A percentile compares a stretch with the other conserved stretches of the same genome.
These are phyloP conservation scores for Orgyia antiqua DNA, from an alignment of 2,888 invertebrate genomes.

Conservation along the genomic window DNA sequence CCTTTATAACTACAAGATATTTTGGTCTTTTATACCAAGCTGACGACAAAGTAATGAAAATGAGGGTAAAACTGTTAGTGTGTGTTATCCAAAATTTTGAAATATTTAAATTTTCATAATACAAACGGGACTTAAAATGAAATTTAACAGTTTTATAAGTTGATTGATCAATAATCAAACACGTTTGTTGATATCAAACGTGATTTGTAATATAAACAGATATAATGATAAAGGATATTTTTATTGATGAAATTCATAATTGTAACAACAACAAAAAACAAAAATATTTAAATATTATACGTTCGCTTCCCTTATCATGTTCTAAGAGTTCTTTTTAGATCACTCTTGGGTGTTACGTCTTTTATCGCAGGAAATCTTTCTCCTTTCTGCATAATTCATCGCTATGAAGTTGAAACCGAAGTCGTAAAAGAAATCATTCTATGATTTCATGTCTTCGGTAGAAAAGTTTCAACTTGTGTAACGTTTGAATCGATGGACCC, in stretches of 20 bases:
- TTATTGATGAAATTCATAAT: background rate
- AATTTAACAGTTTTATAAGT: too few relatives aligned
- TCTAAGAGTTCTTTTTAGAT: conserved; percentile 66
- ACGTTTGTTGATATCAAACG: too few relatives aligned
- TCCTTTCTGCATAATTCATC: conserved; percentile 76
- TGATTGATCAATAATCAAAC: too few relatives aligned
- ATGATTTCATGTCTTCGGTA: conserved; percentile 74
- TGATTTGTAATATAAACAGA: background rate
- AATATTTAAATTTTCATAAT: too few relatives aligned
- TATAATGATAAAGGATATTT: background rate
- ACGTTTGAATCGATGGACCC: conserved; percentile 61
- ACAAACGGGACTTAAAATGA: too few relatives aligned
- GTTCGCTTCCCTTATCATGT: conserved; percentile 44
- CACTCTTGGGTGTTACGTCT: conserved; percentile 72
- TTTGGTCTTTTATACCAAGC: too few relatives aligned
- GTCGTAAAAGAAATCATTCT: conserved; percentile 78
- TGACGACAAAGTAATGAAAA: too few relatives aligned
- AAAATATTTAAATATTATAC: conserved; percentile 25
- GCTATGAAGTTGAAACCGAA: conserved; percentile 76
- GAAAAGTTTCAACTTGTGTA: conserved; percentile 68
- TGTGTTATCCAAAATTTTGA: too few relatives aligned
- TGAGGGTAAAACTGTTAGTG: too few relatives aligned
- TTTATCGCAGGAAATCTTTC: conserved; percentile 75
- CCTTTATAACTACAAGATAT: too few relatives aligned
- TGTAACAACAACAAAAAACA: conserved; percentile 7